Evolutionary conservation across 2,888 invertebrate species (phyloP).

Genomic region (Microdon myrmicae): DNA sequence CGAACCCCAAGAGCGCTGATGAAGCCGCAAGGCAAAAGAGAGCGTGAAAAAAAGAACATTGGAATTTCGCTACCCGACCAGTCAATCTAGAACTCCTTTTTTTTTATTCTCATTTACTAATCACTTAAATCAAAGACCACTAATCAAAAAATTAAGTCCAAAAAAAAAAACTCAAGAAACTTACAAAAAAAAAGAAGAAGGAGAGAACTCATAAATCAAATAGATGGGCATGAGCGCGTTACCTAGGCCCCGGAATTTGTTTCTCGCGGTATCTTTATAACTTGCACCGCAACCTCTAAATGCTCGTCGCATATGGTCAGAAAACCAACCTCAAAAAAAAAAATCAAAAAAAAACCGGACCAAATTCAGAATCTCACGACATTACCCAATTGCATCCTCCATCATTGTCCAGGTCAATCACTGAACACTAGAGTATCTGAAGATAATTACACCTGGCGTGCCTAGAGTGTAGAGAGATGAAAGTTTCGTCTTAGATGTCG

Average conservation of each 20-base stretch:
- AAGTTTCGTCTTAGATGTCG: constrained; percentile 17
- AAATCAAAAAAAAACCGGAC: constrained; percentile 13
- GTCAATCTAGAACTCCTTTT: constrained; percentile 10
- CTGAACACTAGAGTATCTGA: too few relatives aligned
- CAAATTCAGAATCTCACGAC: constrained; percentile 16
- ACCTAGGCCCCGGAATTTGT: too few relatives aligned
- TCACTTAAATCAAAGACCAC: constrained; percentile 18
- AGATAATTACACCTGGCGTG: too few relatives aligned
- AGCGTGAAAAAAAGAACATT: constrained; percentile 11
- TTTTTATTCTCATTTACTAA: constrained; percentile 8
- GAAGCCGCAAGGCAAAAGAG: constrained; percentile 20
- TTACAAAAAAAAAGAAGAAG: too few relatives aligned
- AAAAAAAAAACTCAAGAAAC: too few relatives aligned
- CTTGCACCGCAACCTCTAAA: constrained; percentile 20
- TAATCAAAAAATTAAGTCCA: constrained; percentile 31
- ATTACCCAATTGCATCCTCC: constrained; percentile 11
- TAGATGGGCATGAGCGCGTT: too few relatives aligned
- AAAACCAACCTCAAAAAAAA: constrained; percentile 15
- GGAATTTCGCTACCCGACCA: constrained; percentile 16
- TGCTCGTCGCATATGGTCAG: constrained; percentile 5
- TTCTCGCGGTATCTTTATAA: too few relatives aligned
- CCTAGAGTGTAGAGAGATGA: constrained; percentile 8
- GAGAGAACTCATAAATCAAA: constrained; percentile 49
- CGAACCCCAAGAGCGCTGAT: too few relatives aligned
- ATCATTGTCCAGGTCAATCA: constrained; percentile 3